phyloP scores from a whole-genome alignment of 2,113 vertebrate genomes.

The Planiliza haematocheilus region DNA sequence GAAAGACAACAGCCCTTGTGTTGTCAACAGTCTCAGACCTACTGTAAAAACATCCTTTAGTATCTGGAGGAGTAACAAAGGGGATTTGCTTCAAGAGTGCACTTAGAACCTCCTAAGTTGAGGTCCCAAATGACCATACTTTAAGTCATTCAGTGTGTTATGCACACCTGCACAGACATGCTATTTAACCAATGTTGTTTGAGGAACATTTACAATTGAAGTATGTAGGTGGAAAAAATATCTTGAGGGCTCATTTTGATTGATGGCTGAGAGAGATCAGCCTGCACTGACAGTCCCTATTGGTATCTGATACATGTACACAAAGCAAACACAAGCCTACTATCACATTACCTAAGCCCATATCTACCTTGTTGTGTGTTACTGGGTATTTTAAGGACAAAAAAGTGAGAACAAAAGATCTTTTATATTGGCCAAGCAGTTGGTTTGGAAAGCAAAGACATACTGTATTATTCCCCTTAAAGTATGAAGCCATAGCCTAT shows the following conservation, averaged over 20 bases:
- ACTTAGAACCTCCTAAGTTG: slow-evolving; percentile 38
- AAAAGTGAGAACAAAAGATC: slow-evolving; percentile 62
- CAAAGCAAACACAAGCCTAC: slow-evolving; percentile 42
- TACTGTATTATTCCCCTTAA: slow-evolving; percentile 27
- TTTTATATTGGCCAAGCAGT: slow-evolving; percentile 53
- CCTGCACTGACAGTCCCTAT: slow-evolving; percentile 25
- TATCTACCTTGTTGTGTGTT: slow-evolving; percentile 47
- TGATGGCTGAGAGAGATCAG: slow-evolving; percentile 48
- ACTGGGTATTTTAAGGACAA: slow-evolving; percentile 62
- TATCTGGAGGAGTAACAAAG: slow-evolving; percentile 30
- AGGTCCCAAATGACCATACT: slow-evolving; percentile 32
- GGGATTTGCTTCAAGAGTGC: slow-evolving; percentile 35
- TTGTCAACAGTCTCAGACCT: slow-evolving; percentile 52
- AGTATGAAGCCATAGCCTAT: slow-evolving; percentile 1
- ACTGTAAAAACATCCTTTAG: slow-evolving; percentile 61
- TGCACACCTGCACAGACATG: slow-evolving; percentile 45
- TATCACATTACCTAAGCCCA: slow-evolving; percentile 64
- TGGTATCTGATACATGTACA: slow-evolving; percentile 46
- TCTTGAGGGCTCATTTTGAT: slow-evolving; percentile 46
- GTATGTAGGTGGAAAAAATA: slow-evolving; percentile 39
- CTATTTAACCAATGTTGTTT: slow-evolving; percentile 27
- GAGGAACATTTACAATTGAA: slow-evolving; percentile 33
- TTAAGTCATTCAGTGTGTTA: slow-evolving; percentile 31
- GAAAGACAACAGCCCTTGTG: slow-evolving; percentile 51
- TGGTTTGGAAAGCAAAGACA: slow-evolving; percentile 52